Evolutionary conservation across 1,140 invertebrate species (phyloP).

Genomic region (Drosophila sulfurigaster): DNA sequence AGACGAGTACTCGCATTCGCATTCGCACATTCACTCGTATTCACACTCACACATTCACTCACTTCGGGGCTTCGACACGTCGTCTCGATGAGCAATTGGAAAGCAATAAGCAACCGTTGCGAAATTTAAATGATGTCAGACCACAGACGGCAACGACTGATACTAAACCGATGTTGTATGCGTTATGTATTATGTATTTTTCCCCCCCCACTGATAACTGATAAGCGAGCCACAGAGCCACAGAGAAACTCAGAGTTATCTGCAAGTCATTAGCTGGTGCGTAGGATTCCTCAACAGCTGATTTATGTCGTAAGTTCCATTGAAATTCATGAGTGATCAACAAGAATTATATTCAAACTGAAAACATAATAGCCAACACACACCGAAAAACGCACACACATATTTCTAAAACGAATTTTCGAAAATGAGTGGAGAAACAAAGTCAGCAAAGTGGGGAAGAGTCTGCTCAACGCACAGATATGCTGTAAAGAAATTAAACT

Average conservation of each 20-base stretch:
- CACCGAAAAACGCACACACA: background rate
- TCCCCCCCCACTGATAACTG: background rate
- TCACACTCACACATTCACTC: background rate
- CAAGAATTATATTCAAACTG: slow-evolving; percentile 51
- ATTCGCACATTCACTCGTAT: background rate
- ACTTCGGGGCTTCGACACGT: slow-evolving; percentile 17
- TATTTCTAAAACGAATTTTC: slow-evolving; percentile 36
- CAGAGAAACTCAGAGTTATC: slow-evolving; percentile 17
- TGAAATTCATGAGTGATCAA: slow-evolving; percentile 55
- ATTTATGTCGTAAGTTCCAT: slow-evolving; percentile 55
- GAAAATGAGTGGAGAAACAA: slow-evolving; percentile 23
- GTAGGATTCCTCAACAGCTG: slow-evolving; percentile 46
- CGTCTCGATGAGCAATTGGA: slow-evolving; percentile 52
- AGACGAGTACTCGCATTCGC: background rate
- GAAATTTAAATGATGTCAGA: slow-evolving; percentile 49
- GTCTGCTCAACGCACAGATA: background rate
- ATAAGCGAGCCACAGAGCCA: background rate
- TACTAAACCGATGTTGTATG: background rate
- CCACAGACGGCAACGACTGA: slow-evolving; percentile 24
- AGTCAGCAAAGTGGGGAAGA: background rate
- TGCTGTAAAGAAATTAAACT: slow-evolving; percentile 1
- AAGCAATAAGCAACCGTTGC: slow-evolving; percentile 52
- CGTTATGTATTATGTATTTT: too few species aligned
- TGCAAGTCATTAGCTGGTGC: slow-evolving; percentile 48
- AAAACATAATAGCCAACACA: slow-evolving; percentile 48